Base-by-base conservation (phyloP, 2,797 vertebrate species). In the Propithecus perrieri region DNA sequence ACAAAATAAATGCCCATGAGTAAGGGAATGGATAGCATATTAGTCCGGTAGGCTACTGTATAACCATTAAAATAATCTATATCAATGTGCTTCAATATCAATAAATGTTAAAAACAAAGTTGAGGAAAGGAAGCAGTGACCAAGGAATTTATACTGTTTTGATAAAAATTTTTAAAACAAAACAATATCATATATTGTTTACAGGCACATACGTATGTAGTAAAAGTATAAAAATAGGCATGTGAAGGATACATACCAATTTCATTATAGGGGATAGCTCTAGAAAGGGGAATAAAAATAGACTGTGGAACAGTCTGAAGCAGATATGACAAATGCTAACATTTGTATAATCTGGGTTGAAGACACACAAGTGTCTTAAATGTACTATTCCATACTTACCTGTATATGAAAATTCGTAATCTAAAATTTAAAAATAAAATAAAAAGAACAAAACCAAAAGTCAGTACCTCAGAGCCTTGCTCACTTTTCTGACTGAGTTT, bases 151-250 rank as follows among this genome's bases (percentile, higher is more conserved):
- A 71, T 59, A 81, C 59, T 53, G 22, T 71, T 87, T 87, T 41
- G 20, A 79, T 93, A 74, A 81, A 96, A 95, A 61, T 5, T 53
- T 86, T 57, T 28, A 46, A 83, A 91, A 57, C 28, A 85, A 50
- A 91, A 67, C 4, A 59, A 35, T 87, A 48, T 85, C n/a, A 61
- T 83, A 20, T 84, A 50, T 81, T 94, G 50, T 89, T 95, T 95
- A 81, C 11, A 89, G 46, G 59, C 57, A 83, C 14, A 65, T 71
- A 41, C 22, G 53, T 81, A 48, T 46, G 30, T 80, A 85, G 24
- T 57, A 87, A 81, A 93, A 89, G 67, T 87, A 89, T 89, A 91
- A 94, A 96, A 96, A 61, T 80, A 53, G 28, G 13, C n/a, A 46
- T 18, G 33, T 93, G 84, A 78, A 48, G 33, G 50, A 80, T 86